A percentile compares a stretch with the other conserved stretches of the same genome.
Evolutionary conservation across 2,888 invertebrate genomes (phyloP).

Genomic region (Ormyrus labotus): DNA sequence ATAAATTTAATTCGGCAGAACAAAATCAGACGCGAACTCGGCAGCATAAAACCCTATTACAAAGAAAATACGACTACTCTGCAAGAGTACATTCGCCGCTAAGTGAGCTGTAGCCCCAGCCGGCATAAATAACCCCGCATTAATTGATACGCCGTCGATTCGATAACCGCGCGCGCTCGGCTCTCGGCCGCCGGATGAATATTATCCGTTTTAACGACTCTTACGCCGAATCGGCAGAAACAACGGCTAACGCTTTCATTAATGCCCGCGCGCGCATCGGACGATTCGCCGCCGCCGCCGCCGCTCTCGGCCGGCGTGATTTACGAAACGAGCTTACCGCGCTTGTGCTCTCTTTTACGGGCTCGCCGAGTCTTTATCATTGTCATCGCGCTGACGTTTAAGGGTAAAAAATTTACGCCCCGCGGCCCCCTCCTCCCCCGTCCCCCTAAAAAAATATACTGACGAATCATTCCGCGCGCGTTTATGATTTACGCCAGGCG

Average conservation of each 20-base stretch:
- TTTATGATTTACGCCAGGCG: conserved; percentile 50
- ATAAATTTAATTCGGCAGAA: too few species aligned
- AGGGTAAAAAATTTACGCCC: conserved; percentile 56
- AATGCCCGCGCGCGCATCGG: too few species aligned
- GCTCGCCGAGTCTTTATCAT: conserved; percentile 54
- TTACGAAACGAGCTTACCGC: conserved; percentile 55
- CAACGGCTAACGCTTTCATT: too few species aligned
- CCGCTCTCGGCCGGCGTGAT: conserved; percentile 25
- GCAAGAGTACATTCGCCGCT: neutral
- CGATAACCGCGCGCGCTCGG: conserved; percentile 42
- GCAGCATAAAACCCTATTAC: too few species aligned
- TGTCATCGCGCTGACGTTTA: conserved; percentile 57
- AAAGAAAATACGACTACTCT: too few species aligned
- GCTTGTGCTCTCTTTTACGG: conserved; percentile 50
- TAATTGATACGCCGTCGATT: conserved; percentile 44
- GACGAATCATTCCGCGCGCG: conserved; percentile 53
- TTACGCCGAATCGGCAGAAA: conserved; percentile 1
- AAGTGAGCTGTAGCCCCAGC: conserved; percentile 10
- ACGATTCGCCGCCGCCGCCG: too few species aligned
- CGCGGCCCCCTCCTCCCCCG: neutral
- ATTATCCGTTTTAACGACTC: conserved; percentile 51
- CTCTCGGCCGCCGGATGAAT: conserved; percentile 38
- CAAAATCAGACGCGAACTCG: too few species aligned
- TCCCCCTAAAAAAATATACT: conserved; percentile 32
- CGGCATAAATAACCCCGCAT: conserved; percentile 17